These are phyloP conservation scores for Himalopsyche phryganea DNA, from an alignment of 1,140 invertebrate species.

Conservation along the genomic window DNA sequence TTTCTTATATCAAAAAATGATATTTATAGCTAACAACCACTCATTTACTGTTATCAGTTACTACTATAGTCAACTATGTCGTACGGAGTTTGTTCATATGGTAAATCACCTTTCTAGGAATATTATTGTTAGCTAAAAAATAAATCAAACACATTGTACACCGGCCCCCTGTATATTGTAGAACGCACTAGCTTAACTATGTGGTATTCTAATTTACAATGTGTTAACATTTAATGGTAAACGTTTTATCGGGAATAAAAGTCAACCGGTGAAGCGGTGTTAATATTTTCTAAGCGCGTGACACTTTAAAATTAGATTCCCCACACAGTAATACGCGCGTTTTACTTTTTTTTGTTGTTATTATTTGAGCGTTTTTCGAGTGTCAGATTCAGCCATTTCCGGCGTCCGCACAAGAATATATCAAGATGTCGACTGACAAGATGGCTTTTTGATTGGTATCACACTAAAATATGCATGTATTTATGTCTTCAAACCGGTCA, in stretches of 20 bases:
- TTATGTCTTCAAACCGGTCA: too few species aligned
- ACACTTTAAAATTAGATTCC: background rate
- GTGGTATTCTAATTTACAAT: too few species aligned
- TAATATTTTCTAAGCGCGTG: constrained; percentile 1
- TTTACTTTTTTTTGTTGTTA: background rate
- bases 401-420: constrained; percentile 5
- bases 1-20: too few species aligned
- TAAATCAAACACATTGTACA: too few species aligned
- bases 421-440: constrained; percentile 1
- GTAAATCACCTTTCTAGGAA: too few species aligned
- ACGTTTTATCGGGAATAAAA: background rate
- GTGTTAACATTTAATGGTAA: constrained; percentile 1
- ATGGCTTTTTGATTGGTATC: constrained; percentile 8
- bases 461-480: background rate
- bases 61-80: too few species aligned
- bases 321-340: background rate
- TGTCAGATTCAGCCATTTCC: constrained; percentile 20
- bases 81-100: too few species aligned
- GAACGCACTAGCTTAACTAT: too few species aligned
- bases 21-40: too few species aligned
- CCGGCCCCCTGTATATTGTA: too few species aligned
- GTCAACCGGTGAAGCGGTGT: constrained; percentile 3
- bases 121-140: too few species aligned
- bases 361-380: constrained; percentile 4
- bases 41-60: too few species aligned